Percentiles rank a stretch among this genome's conserved stretches.
Conservation (phyloP, 2,888 invertebrate genomes). For the Drosophila melanocephala region DNA sequence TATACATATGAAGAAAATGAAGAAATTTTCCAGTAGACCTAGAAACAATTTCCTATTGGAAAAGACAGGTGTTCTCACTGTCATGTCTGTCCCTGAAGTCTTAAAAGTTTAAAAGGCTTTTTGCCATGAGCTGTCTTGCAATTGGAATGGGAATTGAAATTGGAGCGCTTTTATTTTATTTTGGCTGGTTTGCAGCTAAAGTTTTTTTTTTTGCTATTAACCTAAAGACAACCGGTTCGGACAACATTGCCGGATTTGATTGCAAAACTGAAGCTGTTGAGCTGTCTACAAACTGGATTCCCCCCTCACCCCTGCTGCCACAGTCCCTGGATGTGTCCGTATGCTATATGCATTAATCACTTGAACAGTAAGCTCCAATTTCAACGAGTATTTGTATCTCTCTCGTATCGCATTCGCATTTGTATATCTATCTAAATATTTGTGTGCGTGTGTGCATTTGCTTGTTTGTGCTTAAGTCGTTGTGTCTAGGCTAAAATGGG, state of each 20-base stretch:
- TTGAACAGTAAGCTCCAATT: conserved; percentile 30
- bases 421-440: background rate
- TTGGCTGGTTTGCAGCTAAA: conserved; percentile 22
- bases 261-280: conserved; percentile 44
- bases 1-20: background rate
- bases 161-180: conserved; percentile 31
- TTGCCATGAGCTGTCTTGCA: conserved; percentile 15
- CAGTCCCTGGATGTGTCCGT: background rate
- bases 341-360: conserved; percentile 22
- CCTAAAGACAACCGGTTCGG: conserved; percentile 44
- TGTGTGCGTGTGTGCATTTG: conserved; percentile 1
- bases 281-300: conserved; percentile 12
- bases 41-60: background rate
- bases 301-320: background rate
- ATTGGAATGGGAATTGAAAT: conserved; percentile 39
- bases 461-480: background rate
- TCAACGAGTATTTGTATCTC: conserved; percentile 3
- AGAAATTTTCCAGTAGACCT: background rate
- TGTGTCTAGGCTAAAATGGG: conserved; percentile 17
- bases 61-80: conserved; percentile 2
- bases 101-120: conserved; percentile 1
- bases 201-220: conserved; percentile 18
- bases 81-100: conserved; percentile 17
- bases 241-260: conserved; percentile 38
- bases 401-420: background rate